Evolutionary conservation across 2,888 invertebrate species (phyloP).

Genomic region (Blomia tropicalis): DNA sequence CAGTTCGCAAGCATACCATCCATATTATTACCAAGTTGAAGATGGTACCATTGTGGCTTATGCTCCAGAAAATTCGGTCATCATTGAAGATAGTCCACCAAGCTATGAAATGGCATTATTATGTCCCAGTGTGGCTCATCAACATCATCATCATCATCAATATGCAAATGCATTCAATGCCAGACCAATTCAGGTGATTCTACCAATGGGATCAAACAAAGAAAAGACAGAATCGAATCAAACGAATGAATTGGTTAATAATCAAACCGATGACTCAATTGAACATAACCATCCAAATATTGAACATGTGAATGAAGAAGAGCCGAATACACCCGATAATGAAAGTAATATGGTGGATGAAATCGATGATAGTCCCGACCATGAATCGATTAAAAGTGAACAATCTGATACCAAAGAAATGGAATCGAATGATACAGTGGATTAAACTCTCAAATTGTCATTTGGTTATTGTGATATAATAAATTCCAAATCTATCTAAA

Average conservation of each 20-base stretch:
- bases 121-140: slow-evolving; percentile 11
- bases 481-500: no score
- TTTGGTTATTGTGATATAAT: no score
- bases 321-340: neutral
- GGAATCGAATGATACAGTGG: no score
- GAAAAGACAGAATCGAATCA: neutral
- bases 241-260: neutral
- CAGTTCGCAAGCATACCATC: neutral
- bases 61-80: neutral
- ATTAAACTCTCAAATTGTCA: no score
- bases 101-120: slow-evolving; percentile 23
- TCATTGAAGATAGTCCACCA: slow-evolving; percentile 19
- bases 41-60: slow-evolving; percentile 10
- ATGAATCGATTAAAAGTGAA: neutral
- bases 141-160: neutral
- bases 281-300: neutral
- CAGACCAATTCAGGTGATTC: neutral
- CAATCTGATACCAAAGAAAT: no score
- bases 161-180: neutral
- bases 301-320: neutral
- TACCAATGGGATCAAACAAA: neutral
- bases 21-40: slow-evolving; percentile 14
- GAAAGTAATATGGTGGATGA: neutral
- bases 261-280: neutral
- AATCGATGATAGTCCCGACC: neutral